Evolutionary conservation across 35 echinoderm and acorn worm species (phyloP).

Genomic region (Ophioderma brevispina): DNA sequence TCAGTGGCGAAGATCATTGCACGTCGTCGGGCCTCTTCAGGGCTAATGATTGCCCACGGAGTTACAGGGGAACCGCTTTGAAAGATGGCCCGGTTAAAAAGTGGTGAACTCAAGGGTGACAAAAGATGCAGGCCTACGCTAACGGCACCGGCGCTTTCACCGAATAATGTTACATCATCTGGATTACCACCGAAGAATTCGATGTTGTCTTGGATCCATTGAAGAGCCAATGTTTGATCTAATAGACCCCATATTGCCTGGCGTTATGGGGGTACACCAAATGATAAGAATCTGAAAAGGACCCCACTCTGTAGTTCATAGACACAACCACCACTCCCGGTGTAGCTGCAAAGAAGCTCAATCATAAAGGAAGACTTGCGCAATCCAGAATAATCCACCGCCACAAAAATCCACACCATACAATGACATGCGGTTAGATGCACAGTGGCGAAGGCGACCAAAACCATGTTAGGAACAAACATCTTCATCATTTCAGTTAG

Average conservation of each 20-base stretch:
- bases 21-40: conserved; percentile 65
- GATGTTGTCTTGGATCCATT: conserved; percentile 90
- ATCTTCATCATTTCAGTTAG: conserved; percentile 79
- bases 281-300: conserved; percentile 75
- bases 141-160: conserved; percentile 86
- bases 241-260: conserved; percentile 87
- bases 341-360: conserved; percentile 68
- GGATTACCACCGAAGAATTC: conserved; percentile 69
- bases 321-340: conserved; percentile 85
- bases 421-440: conserved; percentile 42
- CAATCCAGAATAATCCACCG: conserved; percentile 68
- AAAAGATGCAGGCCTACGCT: conserved; percentile 79
- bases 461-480: conserved; percentile 87
- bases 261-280: conserved; percentile 72
- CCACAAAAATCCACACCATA: conserved; percentile 98
- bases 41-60: conserved; percentile 70
- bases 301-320: conserved; percentile 90
- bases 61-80: conserved; percentile 75
- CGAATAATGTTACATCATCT: conserved; percentile 69
- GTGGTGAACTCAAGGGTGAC: conserved; percentile 48
- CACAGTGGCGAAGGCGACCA: conserved; percentile 79
- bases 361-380: conserved; percentile 83
- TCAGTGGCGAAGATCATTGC: conserved; percentile 45
- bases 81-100: conserved; percentile 75
- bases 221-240: conserved; percentile 72